phyloP scores from a whole-genome alignment of 2,888 invertebrate species.

The Agonopterix heracliana region DNA sequence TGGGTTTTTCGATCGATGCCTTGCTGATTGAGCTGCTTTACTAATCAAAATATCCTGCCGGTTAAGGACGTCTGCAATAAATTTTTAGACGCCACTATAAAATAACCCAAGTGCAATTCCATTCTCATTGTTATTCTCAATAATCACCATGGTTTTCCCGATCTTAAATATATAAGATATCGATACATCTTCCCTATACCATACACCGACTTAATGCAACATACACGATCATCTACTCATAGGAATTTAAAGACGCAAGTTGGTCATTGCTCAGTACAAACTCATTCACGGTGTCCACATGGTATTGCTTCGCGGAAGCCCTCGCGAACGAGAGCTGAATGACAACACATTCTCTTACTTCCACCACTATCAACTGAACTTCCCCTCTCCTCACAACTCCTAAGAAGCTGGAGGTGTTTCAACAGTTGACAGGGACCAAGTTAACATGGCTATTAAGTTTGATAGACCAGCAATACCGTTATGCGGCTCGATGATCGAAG shows the following conservation, averaged over 20 bases:
- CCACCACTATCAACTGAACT: conserved; percentile 23
- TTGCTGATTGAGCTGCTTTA: too few relatives aligned
- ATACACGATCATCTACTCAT: conserved; percentile 11
- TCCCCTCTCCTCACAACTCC: conserved; percentile 11
- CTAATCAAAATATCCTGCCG: too few relatives aligned
- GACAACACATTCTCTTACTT: conserved; percentile 60
- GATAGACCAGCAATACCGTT: conserved; percentile 65
- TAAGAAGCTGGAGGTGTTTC: conserved; percentile 1
- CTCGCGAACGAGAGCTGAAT: conserved; percentile 55
- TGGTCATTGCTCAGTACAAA: conserved; percentile 26
- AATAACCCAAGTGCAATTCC: too few relatives aligned
- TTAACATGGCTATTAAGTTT: conserved; percentile 25
- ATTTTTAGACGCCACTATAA: too few relatives aligned
- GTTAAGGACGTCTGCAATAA: too few relatives aligned
- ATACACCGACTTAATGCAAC: too few relatives aligned
- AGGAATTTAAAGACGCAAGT: conserved; percentile 29
- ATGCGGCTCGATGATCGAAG: conserved; percentile 45
- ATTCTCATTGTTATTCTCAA: too few relatives aligned
- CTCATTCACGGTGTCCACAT: conserved; percentile 39
- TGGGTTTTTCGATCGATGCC: too few relatives aligned
- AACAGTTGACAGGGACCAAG: conserved; percentile 15
- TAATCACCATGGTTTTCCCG: too few relatives aligned
- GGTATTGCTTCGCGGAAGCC: conserved; percentile 62
- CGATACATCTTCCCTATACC: too few relatives aligned
- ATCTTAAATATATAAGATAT: too few relatives aligned